These are phyloP conservation scores for Ataeniobius toweri DNA, from an alignment of 2,797 vertebrate genomes.

Conservation along the genomic window DNA sequence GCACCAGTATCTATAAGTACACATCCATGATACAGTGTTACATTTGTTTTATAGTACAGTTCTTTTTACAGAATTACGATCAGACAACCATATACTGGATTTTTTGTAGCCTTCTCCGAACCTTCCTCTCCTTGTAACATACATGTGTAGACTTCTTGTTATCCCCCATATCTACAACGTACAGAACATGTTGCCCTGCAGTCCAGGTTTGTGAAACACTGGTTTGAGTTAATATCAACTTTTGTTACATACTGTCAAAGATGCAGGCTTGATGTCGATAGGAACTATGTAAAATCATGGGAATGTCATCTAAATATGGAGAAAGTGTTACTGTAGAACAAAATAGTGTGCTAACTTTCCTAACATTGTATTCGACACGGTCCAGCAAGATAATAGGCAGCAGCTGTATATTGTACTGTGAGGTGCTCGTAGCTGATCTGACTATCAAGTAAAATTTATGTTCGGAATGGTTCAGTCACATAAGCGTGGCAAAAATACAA, in stretches of 20 bases:
- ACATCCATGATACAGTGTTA: too few relatives aligned
- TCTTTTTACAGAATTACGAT: too few relatives aligned
- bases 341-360: not conserved
- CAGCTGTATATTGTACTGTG: not conserved
- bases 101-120: too few relatives aligned
- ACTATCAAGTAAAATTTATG: constrained; percentile 4
- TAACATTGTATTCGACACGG: not conserved
- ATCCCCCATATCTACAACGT: too few relatives aligned
- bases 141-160: too few relatives aligned
- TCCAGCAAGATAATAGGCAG: not conserved
- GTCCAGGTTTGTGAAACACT: not conserved
- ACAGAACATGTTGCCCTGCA: not conserved
- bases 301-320: not conserved
- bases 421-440: not conserved
- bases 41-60: too few relatives aligned
- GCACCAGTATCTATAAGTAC: too few relatives aligned
- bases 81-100: too few relatives aligned
- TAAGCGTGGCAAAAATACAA: not conserved
- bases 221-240: not conserved
- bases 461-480: not conserved
- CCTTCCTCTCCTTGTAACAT: too few relatives aligned
- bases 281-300: not conserved
- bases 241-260: not conserved
- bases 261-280: too few relatives aligned
- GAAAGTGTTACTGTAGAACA: not conserved